Evolutionary conservation across 1,140 invertebrate genomes (phyloP), one percentile per base, ranked within the genome.

Genomic region (Drusus annulatus): DNA sequence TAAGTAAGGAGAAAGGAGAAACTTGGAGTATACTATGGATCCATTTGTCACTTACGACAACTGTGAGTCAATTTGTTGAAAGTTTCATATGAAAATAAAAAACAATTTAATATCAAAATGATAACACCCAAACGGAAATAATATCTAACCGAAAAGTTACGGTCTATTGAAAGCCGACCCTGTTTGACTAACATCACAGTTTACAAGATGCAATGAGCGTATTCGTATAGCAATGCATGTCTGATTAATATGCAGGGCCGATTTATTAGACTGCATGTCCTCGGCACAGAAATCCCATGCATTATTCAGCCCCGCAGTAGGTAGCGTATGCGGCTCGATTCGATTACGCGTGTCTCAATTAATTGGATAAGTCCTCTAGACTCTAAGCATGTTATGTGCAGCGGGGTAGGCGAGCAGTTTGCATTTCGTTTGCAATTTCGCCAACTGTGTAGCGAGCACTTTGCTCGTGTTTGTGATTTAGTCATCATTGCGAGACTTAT

Each of bases 261-360:
- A 71, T 71, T 71, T 71, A 71, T 71, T 50, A 71, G 68, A 51
- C 68, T 13, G 68, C 68, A 71, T 56, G 71, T 74, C 71, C 71
- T 56, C 71, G 71, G 25, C 71, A 56, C 71, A 54, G 50, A 74
- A 56, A 74, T 56, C 71, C 51, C 52, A 74, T 74, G 45, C 31
- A 71, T 71, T 50, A 71, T 51, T 50, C 50, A 74, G 36, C 2
- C 36, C 25, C 25, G 25, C 25, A 28, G 5, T 45, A 45, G 36
- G 36, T 28, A n/a, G 28, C 10, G 45, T 51, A 51, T 51, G 68
- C 13, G 36, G 8, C 4, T 19, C 68, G 68, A 71, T 71, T 71
- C 68, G 31, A 71, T 71, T 71, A 71, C 68, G 31, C 68, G 68
- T 51, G 45, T 71, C 68, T 71, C 68, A 17, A 51, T 45, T 71